These are phyloP conservation scores for Odocoileus virginianus DNA, from an alignment of 2,113 vertebrate species.

Conservation along the genomic window DNA sequence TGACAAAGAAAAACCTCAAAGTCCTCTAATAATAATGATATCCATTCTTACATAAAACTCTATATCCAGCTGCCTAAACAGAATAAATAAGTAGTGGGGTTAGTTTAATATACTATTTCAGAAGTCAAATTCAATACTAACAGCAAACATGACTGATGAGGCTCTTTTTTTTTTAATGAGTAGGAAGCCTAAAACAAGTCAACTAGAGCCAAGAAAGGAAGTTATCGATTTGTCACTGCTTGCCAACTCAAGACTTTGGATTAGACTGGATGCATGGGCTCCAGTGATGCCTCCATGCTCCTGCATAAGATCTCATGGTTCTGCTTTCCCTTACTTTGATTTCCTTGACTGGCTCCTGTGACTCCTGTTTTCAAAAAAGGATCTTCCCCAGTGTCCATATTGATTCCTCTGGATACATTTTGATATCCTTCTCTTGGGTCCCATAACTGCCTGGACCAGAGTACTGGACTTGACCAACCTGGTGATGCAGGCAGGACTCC, in stretches of 20 bases:
- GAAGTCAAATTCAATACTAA: not conserved
- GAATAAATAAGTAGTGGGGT: not conserved
- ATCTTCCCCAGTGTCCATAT: not conserved
- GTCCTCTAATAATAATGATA: not conserved
- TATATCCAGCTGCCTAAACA: not conserved
- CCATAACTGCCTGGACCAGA: not conserved
- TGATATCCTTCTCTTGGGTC: not conserved
- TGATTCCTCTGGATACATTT: not conserved
- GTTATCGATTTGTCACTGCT: not conserved
- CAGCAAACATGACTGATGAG: not conserved
- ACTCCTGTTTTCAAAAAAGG: not conserved
- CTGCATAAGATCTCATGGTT: not conserved
- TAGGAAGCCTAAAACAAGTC: not conserved
- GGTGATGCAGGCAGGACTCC: not conserved
- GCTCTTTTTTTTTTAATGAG: not conserved
- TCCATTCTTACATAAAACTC: not conserved
- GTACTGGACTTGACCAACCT: not conserved
- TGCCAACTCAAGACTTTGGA: not conserved
- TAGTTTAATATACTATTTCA: not conserved
- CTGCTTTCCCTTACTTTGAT: not conserved
- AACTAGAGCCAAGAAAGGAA: not conserved
- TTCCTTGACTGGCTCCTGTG: not conserved
- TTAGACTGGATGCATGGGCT: not conserved
- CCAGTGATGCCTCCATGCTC: not conserved
- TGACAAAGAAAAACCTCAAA: not conserved